phyloP scores from a whole-genome alignment of 2,888 invertebrate species.

The Panopea generosa region DNA sequence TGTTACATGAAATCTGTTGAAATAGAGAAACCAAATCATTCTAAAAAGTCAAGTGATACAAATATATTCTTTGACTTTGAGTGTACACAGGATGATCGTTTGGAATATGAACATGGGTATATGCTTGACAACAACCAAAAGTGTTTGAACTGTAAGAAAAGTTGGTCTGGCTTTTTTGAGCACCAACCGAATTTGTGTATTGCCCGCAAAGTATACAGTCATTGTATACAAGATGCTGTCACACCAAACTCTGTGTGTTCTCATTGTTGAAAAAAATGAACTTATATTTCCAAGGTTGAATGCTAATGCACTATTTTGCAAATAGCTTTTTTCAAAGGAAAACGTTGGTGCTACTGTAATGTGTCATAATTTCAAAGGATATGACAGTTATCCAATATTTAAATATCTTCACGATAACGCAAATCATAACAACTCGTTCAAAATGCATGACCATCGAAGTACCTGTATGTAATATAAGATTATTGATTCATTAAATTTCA shows the following conservation, averaged over 20 bases:
- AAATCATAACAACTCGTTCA: constrained; percentile 27
- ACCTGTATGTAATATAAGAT: constrained; percentile 15
- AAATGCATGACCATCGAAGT: constrained; percentile 24
- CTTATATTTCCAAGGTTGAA: constrained; percentile 13
- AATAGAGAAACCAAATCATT: constrained; percentile 9
- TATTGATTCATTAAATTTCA: constrained; percentile 47
- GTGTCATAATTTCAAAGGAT: constrained; percentile 39
- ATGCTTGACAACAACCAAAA: not conserved
- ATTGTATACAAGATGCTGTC: constrained; percentile 17
- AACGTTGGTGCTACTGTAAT: constrained; percentile 22
- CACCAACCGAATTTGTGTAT: constrained; percentile 48
- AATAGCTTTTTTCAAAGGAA: constrained; percentile 30
- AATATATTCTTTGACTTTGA: too few species aligned
- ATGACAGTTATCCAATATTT: constrained; percentile 26
- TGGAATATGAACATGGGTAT: constrained; percentile 15
- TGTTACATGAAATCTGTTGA: constrained; percentile 14
- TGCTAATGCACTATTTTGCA: constrained; percentile 13
- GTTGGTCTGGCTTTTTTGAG: constrained; percentile 21
- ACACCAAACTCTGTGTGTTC: constrained; percentile 8
- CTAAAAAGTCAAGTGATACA: too few species aligned
- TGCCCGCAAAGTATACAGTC: constrained; percentile 27
- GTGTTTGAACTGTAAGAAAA: constrained; percentile 40
- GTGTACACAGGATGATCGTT: constrained; percentile 2
- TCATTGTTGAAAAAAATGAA: constrained; percentile 36
- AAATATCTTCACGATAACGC: constrained; percentile 28